phyloP scores from a whole-genome alignment of 2,888 invertebrate species.

The Gandaritis pyraliata region DNA sequence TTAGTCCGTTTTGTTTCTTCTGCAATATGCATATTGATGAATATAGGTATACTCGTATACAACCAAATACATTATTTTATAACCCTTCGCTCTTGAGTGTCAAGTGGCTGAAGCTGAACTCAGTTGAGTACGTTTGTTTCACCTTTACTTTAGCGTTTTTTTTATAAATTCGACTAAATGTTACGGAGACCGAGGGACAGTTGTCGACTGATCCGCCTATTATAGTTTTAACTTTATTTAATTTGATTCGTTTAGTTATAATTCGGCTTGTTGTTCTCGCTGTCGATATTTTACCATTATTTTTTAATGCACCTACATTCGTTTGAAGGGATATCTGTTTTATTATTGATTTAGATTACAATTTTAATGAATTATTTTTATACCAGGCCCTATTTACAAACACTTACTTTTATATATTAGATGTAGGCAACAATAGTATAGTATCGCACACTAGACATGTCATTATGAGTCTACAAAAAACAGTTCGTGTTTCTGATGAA shows the following conservation, averaged over 20 bases:
- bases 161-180: constrained; percentile 41
- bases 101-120: constrained; percentile 6
- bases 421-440: too few relatives aligned
- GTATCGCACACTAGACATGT: too few relatives aligned
- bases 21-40: background rate
- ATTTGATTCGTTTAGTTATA: constrained; percentile 45
- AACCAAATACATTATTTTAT: constrained; percentile 4
- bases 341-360: background rate
- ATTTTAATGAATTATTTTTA: background rate
- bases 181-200: constrained; percentile 61
- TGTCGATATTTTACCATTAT: background rate
- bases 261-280: constrained; percentile 38
- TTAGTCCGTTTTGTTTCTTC: constrained; percentile 10
- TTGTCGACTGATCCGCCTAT: constrained; percentile 79
- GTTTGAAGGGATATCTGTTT: constrained; percentile 6
- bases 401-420: too few relatives aligned
- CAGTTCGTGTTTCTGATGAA: too few relatives aligned
- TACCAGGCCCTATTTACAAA: background rate
- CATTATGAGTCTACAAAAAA: too few relatives aligned
- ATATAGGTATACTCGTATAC: too few relatives aligned
- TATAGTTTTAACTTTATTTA: constrained; percentile 57
- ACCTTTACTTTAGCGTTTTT: constrained; percentile 35
- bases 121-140: background rate
- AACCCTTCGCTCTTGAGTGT: constrained; percentile 4
- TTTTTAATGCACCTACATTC: background rate